These are phyloP conservation scores for Octomys mimax DNA, from an alignment of 2,797 vertebrate genomes.

Conservation along the genomic window DNA sequence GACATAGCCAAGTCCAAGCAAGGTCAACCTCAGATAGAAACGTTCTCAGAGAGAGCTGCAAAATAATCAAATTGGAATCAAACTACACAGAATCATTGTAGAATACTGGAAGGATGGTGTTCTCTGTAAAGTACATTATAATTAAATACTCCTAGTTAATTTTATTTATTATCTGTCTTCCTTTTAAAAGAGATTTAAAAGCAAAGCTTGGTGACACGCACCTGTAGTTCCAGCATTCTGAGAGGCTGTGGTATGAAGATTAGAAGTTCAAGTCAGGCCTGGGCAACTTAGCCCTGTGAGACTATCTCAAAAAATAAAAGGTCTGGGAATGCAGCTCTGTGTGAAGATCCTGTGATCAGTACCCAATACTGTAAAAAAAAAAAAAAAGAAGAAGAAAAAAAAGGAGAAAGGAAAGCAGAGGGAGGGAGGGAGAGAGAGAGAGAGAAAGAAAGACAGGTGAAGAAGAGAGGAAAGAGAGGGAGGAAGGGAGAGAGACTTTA, in stretches of 20 bases:
- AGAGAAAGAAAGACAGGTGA: too few species aligned
- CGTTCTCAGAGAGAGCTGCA: background rate
- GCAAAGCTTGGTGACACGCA: background rate
- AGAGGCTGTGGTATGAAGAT: background rate
- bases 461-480: background rate
- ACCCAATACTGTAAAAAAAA: background rate
- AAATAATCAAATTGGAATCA: background rate
- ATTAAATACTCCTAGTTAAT: slow-evolving; percentile 30
- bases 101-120: background rate
- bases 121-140: background rate
- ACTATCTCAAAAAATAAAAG: background rate
- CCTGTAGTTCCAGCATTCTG: background rate
- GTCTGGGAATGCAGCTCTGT: background rate
- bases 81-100: background rate
- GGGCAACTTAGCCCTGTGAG: background rate
- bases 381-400: background rate
- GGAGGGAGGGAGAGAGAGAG: too few species aligned
- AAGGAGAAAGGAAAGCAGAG: background rate
- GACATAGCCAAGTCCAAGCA: slow-evolving; percentile 46
- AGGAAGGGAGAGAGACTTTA: background rate
- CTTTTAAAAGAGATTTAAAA: background rate
- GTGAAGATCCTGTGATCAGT: background rate
- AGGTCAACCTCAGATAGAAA: slow-evolving; percentile 39
- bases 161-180: background rate
- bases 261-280: background rate